Evolutionary conservation across 2,797 vertebrate species (phyloP), one percentile per base, ranked within the genome.

Genomic region (Spondyliosoma cantharus): DNA sequence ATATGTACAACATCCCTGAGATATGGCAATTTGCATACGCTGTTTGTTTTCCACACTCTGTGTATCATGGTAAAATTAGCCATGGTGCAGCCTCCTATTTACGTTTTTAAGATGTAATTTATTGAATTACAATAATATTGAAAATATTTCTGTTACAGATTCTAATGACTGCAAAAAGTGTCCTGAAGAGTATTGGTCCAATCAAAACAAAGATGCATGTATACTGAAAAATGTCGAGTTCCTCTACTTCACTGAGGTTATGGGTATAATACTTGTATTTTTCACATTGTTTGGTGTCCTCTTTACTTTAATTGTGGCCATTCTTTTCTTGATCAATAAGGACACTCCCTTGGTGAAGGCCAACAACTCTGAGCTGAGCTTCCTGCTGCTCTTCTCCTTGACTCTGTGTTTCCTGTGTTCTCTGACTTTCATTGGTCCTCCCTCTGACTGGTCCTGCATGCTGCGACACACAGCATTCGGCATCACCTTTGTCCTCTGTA

Each of bases 351-450:
- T 95, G 4, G 93, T 95, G 11, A 92, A 58, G 32, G 94, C 93
- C 27, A 95, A 94, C 75, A 95, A 95, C 82, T 95, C 94, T 13
- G 93, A 95, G 82, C 75, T 94, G 72, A 95, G 94, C 79, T 95
- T 95, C 82, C 81, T 95, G 66, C 78, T 95, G 77, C 93, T 95
- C 60, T 90, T 95, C 82, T 94, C 94, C 9, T 74, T 94, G 78
- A 88, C 81, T 64, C 81, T 95, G 45, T 95, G 94, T 80, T 95
- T 95, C 76, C 82, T 95, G 25, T 94, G 94, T 58, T 94, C 94
- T 37, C 76, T 94, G 53, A 93, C 92, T 42, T 95, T 95, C 86
- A 93, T 94, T 1, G 92, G 94, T 16, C 79, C 22, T 20, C 94
- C 94, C 14, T 87, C 93, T 27, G 60, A 90, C n/a, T 94, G 93